These are phyloP conservation scores for Catagonus wagneri DNA, from an alignment of 2,113 vertebrate genomes.

Conservation along the genomic window DNA sequence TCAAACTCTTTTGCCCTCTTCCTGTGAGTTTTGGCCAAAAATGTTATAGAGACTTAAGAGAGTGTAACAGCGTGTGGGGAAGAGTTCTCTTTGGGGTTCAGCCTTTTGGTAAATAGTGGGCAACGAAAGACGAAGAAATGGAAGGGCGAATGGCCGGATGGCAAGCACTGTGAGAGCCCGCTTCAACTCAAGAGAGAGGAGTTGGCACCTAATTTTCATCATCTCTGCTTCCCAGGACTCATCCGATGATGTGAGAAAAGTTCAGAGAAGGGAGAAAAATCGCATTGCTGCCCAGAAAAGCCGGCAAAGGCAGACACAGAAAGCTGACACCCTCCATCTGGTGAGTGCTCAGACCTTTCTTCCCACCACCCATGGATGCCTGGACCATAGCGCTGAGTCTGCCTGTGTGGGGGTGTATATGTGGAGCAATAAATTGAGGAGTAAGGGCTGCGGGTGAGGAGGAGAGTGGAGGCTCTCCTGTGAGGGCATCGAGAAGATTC, in stretches of 20 bases:
- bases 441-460: background rate
- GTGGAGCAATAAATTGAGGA: background rate
- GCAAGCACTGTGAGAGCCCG: background rate
- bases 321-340: slow-evolving; percentile 97
- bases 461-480: background rate
- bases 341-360: slow-evolving; percentile 87
- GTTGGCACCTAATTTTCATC: background rate
- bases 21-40: slow-evolving; percentile 6
- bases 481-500: background rate
- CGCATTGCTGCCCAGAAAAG: slow-evolving; percentile 99
- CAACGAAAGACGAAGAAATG: background rate
- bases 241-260: slow-evolving; percentile 95
- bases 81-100: background rate
- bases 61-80: background rate
- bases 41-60: background rate
- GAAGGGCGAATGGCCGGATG: fast-evolving
- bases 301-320: slow-evolving; percentile 97
- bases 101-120: background rate
- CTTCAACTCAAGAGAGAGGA: background rate
- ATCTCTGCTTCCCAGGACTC: slow-evolving; percentile 90
- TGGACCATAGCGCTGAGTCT: background rate
- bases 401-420: fast-evolving
- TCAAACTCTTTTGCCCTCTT: slow-evolving; percentile 22
- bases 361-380: background rate
- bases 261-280: slow-evolving; percentile 97